phyloP scores from a whole-genome alignment of 2,888 invertebrate species.

The Falcaria lacertinaria region DNA sequence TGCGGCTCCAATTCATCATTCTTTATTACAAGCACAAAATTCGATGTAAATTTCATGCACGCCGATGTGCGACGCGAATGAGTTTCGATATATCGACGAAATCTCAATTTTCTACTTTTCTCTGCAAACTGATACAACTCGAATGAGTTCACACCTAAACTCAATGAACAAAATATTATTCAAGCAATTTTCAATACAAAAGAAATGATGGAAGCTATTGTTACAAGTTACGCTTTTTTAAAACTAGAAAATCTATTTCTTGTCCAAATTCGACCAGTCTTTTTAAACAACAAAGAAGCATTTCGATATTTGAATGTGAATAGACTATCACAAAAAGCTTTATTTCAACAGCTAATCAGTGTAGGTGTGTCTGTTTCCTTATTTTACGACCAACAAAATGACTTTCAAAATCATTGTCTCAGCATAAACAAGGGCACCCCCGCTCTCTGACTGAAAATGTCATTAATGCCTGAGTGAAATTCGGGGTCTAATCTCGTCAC shows the following conservation, averaged over 20 bases:
- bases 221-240: no score
- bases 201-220: no score
- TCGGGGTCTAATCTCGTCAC: slow-evolving; percentile 77
- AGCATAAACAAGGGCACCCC: slow-evolving; percentile 59
- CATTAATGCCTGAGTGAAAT: slow-evolving; percentile 78
- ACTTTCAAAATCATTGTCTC: slow-evolving; percentile 77
- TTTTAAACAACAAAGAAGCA: no score
- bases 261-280: no score
- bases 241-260: no score
- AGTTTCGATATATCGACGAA: slow-evolving; percentile 63
- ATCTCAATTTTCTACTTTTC: slow-evolving; percentile 46
- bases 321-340: not conserved
- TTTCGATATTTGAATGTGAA: no score
- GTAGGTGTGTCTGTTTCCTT: slow-evolving; percentile 26
- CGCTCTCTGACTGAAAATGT: slow-evolving; percentile 73
- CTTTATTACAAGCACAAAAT: slow-evolving; percentile 77
- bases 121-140: slow-evolving; percentile 18
- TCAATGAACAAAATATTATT: not conserved
- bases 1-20: slow-evolving; percentile 77
- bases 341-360: not conserved
- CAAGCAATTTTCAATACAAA: no score
- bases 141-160: slow-evolving; percentile 20
- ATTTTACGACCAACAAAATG: slow-evolving; percentile 66
- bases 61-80: slow-evolving; percentile 55
- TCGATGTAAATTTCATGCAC: slow-evolving; percentile 75